These are phyloP conservation scores for Beris morrisii DNA, from an alignment of 2,888 invertebrate genomes.

Conservation along the genomic window DNA sequence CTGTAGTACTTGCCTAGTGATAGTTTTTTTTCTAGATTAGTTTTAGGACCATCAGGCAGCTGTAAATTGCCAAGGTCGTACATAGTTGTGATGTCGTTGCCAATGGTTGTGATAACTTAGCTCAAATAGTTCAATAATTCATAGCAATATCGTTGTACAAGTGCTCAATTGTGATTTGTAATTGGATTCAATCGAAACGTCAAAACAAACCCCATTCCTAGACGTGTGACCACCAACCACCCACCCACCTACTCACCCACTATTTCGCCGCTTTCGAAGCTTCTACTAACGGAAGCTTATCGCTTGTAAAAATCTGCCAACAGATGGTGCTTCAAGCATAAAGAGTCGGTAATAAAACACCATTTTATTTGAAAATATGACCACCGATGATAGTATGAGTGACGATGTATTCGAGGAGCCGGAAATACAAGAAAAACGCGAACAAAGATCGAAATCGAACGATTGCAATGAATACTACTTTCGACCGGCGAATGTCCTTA, in stretches of 20 bases:
- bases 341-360: not conserved
- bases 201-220: conserved; percentile 35
- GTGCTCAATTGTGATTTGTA: conserved; percentile 21
- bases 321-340: conserved; percentile 24
- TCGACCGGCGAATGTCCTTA: conserved; percentile 42
- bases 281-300: not conserved
- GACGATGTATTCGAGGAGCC: conserved; percentile 80
- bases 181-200: conserved; percentile 29
- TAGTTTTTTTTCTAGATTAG: too few species aligned
- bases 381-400: conserved; percentile 76
- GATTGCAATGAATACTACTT: conserved; percentile 29
- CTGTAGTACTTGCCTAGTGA: too few species aligned
- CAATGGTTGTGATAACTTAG: conserved; percentile 14
- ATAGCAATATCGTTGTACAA: not conserved
- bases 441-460: conserved; percentile 20
- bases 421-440: conserved; percentile 50
- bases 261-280: not conserved
- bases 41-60: too few species aligned
- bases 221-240: conserved; percentile 2
- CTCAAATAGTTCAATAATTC: conserved; percentile 10
- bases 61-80: too few species aligned
- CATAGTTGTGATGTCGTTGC: not conserved
- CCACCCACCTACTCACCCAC: conserved; percentile 4
- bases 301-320: not conserved
- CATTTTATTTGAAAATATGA: conserved; percentile 50